Evolutionary conservation across 2,888 invertebrate genomes (phyloP).

Genomic region (Sipha maydis): DNA sequence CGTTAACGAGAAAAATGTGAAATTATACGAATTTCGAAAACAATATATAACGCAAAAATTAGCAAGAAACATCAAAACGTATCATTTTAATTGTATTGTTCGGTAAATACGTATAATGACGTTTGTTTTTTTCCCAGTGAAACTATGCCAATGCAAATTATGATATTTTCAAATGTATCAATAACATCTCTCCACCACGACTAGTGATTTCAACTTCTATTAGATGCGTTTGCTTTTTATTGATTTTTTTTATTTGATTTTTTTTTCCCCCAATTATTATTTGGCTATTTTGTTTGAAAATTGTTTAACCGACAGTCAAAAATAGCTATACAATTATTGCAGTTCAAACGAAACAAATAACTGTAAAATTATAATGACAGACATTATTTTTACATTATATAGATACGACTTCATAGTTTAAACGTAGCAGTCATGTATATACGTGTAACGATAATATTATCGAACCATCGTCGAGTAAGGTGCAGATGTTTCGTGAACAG

Average conservation of each 20-base stretch:
- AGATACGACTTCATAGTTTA: neutral
- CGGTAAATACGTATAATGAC: neutral
- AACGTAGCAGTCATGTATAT: neutral
- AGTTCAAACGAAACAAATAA: neutral
- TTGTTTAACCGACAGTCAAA: neutral
- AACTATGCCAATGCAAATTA: neutral
- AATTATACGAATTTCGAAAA: neutral
- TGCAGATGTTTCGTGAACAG: neutral
- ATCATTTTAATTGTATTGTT: neutral
- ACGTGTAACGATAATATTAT: neutral
- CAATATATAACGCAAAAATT: neutral
- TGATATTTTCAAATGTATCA: neutral
- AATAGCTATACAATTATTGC: neutral
- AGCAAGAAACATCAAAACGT: neutral
- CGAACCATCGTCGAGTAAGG: neutral
- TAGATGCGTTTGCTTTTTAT: neutral
- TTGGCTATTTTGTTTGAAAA: neutral
- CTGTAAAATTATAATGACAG: neutral
- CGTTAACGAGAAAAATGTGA: neutral
- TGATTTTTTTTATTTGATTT: neutral
- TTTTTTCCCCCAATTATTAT: neutral
- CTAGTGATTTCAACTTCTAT: neutral
- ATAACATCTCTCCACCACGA: neutral
- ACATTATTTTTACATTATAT: neutral
- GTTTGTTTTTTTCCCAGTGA: neutral